Evolutionary conservation across 2,113 vertebrate species (phyloP).

Genomic region (Eonycteris spelaea): DNA sequence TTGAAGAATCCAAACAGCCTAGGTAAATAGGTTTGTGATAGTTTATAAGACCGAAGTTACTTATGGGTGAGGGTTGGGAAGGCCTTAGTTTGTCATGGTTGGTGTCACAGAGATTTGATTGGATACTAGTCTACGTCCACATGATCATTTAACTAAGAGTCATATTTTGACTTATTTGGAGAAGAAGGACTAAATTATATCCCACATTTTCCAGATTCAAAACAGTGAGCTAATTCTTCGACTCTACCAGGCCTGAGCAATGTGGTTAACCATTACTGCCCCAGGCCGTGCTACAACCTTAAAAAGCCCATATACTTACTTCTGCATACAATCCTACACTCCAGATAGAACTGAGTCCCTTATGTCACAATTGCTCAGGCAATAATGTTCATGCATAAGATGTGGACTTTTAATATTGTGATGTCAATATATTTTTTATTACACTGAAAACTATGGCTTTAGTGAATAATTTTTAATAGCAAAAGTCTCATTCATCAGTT

Average conservation of each 20-base stretch:
- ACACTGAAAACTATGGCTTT: slow-evolving; percentile 7
- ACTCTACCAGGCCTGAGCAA: background rate
- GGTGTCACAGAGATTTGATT: background rate
- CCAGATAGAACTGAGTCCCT: background rate
- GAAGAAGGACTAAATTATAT: background rate
- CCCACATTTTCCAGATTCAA: background rate
- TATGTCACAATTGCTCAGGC: background rate
- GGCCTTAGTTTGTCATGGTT: background rate
- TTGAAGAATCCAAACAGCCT: background rate
- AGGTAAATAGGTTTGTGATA: background rate
- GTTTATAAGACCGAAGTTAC: background rate
- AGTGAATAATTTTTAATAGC: slow-evolving; percentile 58
- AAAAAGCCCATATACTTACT: background rate
- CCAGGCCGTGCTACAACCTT: background rate
- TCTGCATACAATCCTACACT: background rate
- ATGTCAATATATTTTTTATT: slow-evolving; percentile 33
- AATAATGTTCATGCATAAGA: background rate
- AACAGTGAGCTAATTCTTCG: background rate
- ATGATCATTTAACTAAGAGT: background rate
- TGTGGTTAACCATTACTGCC: background rate
- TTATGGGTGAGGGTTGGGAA: background rate
- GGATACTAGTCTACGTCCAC: background rate
- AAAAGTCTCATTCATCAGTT: slow-evolving; percentile 41
- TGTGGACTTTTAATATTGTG: background rate
- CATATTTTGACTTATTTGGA: background rate